Conservation (phyloP, 2,888 invertebrate genomes). For the Drosophila subquinaria region DNA sequence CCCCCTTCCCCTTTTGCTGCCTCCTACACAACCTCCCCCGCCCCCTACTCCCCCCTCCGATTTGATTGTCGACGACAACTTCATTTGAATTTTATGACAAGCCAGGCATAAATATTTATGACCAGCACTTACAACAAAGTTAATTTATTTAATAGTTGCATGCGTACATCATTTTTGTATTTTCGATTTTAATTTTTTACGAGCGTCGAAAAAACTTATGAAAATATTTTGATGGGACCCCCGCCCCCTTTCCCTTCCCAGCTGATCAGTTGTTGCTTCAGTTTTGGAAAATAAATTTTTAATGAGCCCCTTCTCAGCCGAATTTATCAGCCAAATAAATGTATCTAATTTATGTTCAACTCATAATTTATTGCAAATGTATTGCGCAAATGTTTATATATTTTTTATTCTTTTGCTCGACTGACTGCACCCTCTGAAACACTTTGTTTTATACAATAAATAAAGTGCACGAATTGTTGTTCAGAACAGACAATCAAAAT, state of each 20-base stretch:
- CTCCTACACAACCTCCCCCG: neutral
- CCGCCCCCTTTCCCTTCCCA: neutral
- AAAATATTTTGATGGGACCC: conserved; percentile 30
- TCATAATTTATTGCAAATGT: conserved; percentile 65
- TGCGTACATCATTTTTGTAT: conserved; percentile 49
- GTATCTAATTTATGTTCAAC: conserved; percentile 59
- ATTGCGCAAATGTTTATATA: conserved; percentile 16
- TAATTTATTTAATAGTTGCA: conserved; percentile 77
- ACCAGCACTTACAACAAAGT: conserved; percentile 76
- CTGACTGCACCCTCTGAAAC: conserved; percentile 36
- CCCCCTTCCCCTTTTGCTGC: neutral
- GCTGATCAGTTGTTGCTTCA: conserved; percentile 24
- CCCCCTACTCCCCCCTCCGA: neutral
- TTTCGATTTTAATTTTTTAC: conserved; percentile 40
- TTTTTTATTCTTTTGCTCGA: conserved; percentile 13
- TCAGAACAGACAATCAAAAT: conserved; percentile 22
- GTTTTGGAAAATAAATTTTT: conserved; percentile 43
- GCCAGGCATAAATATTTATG: conserved; percentile 73
- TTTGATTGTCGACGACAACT: conserved; percentile 54
- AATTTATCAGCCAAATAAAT: conserved; percentile 17
- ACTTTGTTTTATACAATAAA: conserved; percentile 42
- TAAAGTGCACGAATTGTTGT: conserved; percentile 46
- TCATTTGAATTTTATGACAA: conserved; percentile 76
- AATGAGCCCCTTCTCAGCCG: conserved; percentile 37
- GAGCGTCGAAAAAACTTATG: conserved; percentile 41